Conservation (phyloP, 1,140 invertebrate species). For the Manduca sexta region DNA sequence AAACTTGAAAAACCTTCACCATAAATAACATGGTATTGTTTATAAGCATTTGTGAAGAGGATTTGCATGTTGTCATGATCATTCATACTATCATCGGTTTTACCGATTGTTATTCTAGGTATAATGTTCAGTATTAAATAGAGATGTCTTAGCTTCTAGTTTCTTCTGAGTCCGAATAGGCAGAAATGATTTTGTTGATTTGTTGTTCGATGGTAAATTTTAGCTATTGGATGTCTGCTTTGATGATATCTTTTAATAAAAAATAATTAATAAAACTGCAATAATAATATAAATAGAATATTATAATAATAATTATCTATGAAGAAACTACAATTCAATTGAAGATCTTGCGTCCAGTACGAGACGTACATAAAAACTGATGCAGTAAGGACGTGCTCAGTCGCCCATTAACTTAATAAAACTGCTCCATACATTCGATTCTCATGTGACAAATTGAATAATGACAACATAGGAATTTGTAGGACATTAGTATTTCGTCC, state of each 20-base stretch:
- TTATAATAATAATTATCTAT: no score
- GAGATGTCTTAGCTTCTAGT: no score
- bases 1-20: constrained; percentile 46
- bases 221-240: no score
- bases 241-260: no score
- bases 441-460: constrained; percentile 56
- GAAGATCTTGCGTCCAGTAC: no score
- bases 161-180: no score
- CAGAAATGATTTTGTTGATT: no score
- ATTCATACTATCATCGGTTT: constrained; percentile 15
- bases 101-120: constrained; percentile 6
- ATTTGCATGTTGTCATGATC: constrained; percentile 32
- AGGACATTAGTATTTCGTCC: constrained; percentile 39
- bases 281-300: no score
- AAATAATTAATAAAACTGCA: no score
- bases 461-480: constrained; percentile 60
- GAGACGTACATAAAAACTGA: no score
- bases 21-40: constrained; percentile 44
- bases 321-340: no score
- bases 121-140: not conserved
- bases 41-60: constrained; percentile 23
- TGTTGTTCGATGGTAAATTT: no score
- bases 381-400: not conserved
- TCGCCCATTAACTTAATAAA: not conserved
- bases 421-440: constrained; percentile 24